These are phyloP conservation scores for Ophioninae sp. DNA, from an alignment of 2,888 invertebrate genomes.

Conservation along the genomic window DNA sequence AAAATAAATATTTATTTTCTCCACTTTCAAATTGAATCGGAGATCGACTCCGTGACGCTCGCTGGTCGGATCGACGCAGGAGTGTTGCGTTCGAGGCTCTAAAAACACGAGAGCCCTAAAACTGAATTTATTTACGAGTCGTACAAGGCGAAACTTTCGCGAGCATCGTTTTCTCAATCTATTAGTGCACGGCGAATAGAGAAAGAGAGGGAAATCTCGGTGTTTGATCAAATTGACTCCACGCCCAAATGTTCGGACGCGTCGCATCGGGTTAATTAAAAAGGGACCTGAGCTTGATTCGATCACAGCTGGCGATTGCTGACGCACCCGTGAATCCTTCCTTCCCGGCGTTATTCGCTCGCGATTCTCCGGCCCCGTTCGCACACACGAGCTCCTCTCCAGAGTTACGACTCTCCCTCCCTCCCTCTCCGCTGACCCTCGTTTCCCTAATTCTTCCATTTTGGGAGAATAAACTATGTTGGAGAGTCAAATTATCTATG, in stretches of 20 bases:
- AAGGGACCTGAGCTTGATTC: slow-evolving; percentile 74
- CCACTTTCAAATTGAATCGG: too few relatives aligned
- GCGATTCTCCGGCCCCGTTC: neutral
- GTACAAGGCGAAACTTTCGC: neutral
- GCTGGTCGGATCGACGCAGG: neutral
- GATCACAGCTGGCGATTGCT: slow-evolving; percentile 65
- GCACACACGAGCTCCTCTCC: neutral
- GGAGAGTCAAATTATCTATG: neutral
- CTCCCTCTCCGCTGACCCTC: neutral
- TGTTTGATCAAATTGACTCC: slow-evolving; percentile 74
- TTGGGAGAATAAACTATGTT: neutral
- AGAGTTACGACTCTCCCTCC: neutral
- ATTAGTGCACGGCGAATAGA: neutral
- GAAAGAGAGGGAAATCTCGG: slow-evolving; percentile 56
- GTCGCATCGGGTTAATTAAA: slow-evolving; percentile 73
- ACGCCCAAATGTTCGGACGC: slow-evolving; percentile 58
- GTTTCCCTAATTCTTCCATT: neutral
- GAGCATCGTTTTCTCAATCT: neutral
- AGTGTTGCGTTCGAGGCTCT: neutral
- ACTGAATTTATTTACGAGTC: neutral
- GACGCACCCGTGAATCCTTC: slow-evolving; percentile 32
- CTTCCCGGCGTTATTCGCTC: neutral
- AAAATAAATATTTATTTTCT: too few relatives aligned
- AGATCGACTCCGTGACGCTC: neutral
- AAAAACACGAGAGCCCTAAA: neutral